These are phyloP conservation scores for Brassicogethes aeneus DNA, from an alignment of 2,888 invertebrate species.

Conservation along the genomic window DNA sequence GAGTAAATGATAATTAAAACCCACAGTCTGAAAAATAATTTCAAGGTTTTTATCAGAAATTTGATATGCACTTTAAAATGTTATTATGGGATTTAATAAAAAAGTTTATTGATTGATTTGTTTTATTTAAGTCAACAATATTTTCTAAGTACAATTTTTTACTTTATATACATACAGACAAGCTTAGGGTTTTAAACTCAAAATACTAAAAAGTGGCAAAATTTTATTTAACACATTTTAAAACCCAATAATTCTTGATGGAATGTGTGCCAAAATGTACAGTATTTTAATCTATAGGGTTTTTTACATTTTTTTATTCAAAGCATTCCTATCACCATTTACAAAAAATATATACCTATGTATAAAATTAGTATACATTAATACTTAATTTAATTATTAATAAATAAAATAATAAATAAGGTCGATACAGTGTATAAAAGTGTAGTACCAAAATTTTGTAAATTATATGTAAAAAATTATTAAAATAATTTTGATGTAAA, in stretches of 20 bases:
- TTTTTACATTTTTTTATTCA: background rate
- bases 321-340: conserved; percentile 1
- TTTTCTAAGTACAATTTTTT: conserved; percentile 2
- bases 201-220: no score
- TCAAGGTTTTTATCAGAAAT: no score
- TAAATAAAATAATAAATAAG: no score
- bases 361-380: background rate
- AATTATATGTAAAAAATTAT: no score
- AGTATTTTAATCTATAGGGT: background rate
- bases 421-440: no score
- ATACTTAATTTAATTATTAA: background rate
- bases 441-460: no score
- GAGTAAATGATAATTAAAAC: no score
- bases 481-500: no score
- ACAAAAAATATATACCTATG: background rate
- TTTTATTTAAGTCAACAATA: conserved; percentile 4
- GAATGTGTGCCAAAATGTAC: background rate
- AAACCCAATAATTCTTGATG: background rate
- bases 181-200: background rate
- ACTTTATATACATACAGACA: background rate
- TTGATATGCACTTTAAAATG: no score
- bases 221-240: background rate
- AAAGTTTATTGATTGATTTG: background rate
- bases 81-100: no score
- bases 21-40: no score